Conservation (phyloP, 2,797 vertebrate genomes). For the Tachyglossus aculeatus region DNA sequence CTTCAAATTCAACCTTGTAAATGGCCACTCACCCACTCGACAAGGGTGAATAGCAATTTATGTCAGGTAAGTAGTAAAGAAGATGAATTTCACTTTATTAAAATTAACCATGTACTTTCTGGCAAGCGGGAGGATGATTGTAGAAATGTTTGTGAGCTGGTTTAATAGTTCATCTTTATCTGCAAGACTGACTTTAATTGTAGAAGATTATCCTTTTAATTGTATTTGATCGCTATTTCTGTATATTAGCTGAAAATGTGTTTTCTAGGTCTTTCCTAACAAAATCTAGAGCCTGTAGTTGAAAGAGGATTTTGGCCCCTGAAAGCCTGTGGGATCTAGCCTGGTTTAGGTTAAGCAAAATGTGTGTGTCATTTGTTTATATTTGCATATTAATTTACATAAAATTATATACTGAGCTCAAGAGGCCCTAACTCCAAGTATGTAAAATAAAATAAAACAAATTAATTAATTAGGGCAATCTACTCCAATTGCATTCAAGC, state of each 20-base stretch:
- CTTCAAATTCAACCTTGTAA: neutral
- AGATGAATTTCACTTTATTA: neutral
- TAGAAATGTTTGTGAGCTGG: neutral
- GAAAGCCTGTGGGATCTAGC: neutral
- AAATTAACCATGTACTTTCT: neutral
- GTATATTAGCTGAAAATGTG: neutral
- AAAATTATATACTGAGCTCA: neutral
- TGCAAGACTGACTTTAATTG: neutral
- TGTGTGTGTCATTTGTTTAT: neutral
- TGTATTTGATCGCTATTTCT: too few relatives aligned
- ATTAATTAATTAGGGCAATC: neutral
- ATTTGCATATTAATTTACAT: neutral
- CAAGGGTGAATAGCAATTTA: neutral
- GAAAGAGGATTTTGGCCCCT: neutral
- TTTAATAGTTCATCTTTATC: neutral
- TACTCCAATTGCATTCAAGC: neutral
- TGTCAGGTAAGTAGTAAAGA: too few relatives aligned
- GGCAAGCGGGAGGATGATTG: neutral
- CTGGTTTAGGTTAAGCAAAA: neutral
- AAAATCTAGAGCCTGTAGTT: neutral
- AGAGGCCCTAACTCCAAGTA: neutral
- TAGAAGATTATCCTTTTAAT: neutral
- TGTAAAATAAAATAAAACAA: conserved; percentile 4
- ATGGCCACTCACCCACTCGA: neutral
- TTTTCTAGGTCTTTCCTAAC: neutral